Evolutionary conservation across 2,888 invertebrate genomes (phyloP).

Genomic region (Caenorhabditis drosophilae): DNA sequence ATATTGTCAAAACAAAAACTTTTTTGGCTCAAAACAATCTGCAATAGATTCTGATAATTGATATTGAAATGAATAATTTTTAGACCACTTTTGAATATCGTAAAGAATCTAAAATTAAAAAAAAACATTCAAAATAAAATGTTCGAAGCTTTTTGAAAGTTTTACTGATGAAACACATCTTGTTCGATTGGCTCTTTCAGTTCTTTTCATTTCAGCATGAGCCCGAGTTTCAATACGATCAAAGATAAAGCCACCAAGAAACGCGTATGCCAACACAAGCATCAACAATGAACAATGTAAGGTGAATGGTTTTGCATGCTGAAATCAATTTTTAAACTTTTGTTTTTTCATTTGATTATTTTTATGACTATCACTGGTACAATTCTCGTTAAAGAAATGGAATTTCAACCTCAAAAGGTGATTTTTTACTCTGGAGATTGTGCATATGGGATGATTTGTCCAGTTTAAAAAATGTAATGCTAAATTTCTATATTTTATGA

Average conservation of each 20-base stretch:
- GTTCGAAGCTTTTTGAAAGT: slow-evolving; percentile 1
- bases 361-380: too few species aligned
- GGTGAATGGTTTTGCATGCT: slow-evolving; percentile 67
- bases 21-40: slow-evolving; percentile 44
- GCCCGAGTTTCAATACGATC: slow-evolving; percentile 61
- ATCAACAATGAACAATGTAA: slow-evolving; percentile 61
- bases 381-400: too few species aligned
- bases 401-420: too few species aligned
- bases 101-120: slow-evolving; percentile 26
- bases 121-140: slow-evolving; percentile 8
- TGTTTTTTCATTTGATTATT: too few species aligned
- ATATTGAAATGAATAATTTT: slow-evolving; percentile 12
- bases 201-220: slow-evolving; percentile 38
- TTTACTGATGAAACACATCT: slow-evolving; percentile 52
- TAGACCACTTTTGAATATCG: slow-evolving; percentile 18
- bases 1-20: slow-evolving; percentile 5
- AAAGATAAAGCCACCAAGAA: slow-evolving; percentile 65
- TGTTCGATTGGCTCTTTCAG: slow-evolving; percentile 41
- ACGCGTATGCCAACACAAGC: slow-evolving; percentile 61
- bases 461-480: slow-evolving; percentile 6
- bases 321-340: too few species aligned
- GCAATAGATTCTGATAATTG: slow-evolving; percentile 24
- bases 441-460: slow-evolving; percentile 34
- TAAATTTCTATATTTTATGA: not conserved
- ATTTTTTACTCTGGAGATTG: slow-evolving; percentile 43